Evolutionary conservation across 2,113 vertebrate genomes (phyloP).

Genomic region (Pao palembangensis): DNA sequence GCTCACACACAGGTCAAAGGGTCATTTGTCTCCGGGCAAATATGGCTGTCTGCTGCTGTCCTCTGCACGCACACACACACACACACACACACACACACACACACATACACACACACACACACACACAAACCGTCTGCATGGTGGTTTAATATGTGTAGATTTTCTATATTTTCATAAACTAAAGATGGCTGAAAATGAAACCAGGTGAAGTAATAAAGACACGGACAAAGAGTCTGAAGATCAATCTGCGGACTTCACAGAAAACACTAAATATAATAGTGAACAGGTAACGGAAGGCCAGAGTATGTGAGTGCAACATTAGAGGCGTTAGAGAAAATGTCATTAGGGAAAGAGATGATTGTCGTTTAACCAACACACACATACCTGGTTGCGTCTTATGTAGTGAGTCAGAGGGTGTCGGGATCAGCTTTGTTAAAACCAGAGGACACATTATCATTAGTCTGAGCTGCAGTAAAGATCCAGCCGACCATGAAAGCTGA

Average conservation of each 20-base stretch:
- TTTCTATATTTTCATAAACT: too few relatives aligned
- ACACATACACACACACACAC: constrained; percentile 5
- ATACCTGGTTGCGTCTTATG: constrained; percentile 48
- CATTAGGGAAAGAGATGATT: too few relatives aligned
- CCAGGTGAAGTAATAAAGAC: neutral
- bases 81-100: constrained; percentile 14
- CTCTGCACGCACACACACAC: constrained; percentile 8
- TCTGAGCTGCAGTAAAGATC: constrained; percentile 51
- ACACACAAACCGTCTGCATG: neutral
- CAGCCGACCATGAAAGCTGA: constrained; percentile 47
- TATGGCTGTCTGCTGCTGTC: constrained; percentile 24
- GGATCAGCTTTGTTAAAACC: constrained; percentile 62
- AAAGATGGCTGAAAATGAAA: neutral
- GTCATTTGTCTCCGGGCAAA: constrained; percentile 56
- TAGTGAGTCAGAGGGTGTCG: constrained; percentile 57
- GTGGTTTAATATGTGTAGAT: too few relatives aligned
- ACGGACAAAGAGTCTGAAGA: neutral
- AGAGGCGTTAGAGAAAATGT: too few relatives aligned
- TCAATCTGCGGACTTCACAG: neutral
- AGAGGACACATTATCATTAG: constrained; percentile 68
- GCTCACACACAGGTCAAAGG: constrained; percentile 64
- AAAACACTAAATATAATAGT: too few relatives aligned
- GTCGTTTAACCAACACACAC: constrained; percentile 5
- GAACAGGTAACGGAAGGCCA: too few relatives aligned
- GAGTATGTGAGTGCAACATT: too few relatives aligned